Conservation (phyloP, 2,888 invertebrate species). For the Artemia sinica region DNA sequence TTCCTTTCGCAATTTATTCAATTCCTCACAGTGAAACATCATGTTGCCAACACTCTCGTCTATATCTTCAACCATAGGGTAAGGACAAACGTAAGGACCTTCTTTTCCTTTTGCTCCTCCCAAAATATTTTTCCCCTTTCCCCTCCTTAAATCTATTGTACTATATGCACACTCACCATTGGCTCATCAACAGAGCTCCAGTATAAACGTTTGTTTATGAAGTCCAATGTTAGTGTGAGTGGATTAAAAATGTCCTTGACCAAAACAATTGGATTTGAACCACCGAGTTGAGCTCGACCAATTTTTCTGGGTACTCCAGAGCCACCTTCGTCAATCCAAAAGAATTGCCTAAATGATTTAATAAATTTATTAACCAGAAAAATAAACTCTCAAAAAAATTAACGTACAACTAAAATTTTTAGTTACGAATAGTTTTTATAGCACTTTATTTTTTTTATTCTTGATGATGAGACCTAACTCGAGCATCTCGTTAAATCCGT, state of each 20-base stretch:
- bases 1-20: no score
- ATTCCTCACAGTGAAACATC: no score
- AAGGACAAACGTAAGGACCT: no score
- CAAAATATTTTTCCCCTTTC: no score
- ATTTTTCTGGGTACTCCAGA: slow-evolving; percentile 73
- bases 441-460: no score
- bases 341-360: slow-evolving; percentile 46
- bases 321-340: slow-evolving; percentile 92
- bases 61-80: no score
- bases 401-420: slow-evolving; percentile 7
- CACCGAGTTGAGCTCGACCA: slow-evolving; percentile 66
- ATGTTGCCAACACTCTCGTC: no score
- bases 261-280: slow-evolving; percentile 54
- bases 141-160: no score
- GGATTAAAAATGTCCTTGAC: slow-evolving; percentile 48
- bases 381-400: slow-evolving; percentile 16
- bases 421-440: slow-evolving; percentile 1
- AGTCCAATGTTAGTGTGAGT: slow-evolving; percentile 65
- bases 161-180: slow-evolving; percentile 36
- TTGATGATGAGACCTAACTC: no score
- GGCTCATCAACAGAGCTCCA: slow-evolving; percentile 65
- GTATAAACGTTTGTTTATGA: slow-evolving; percentile 63
- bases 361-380: slow-evolving; percentile 24
- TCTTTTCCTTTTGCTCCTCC: no score
- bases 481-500: no score